Conservation (phyloP, 2,888 invertebrate genomes). For the Orthonevra nobilis region DNA sequence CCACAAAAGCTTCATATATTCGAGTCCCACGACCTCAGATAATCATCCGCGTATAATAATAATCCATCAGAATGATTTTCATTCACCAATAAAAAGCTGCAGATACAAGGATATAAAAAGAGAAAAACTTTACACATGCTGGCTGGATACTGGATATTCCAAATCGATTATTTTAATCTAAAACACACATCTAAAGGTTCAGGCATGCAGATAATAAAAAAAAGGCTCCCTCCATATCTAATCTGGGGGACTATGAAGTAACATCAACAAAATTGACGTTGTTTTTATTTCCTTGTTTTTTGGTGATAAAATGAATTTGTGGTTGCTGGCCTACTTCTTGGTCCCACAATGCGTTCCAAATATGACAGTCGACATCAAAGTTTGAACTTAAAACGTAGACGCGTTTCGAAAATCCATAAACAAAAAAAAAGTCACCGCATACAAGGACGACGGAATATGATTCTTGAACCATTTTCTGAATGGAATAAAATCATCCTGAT, state of each 20-base stretch:
- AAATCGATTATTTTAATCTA: slow-evolving; percentile 15
- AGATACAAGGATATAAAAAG: background rate
- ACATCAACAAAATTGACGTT: slow-evolving; percentile 13
- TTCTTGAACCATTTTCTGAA: background rate
- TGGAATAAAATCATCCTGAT: no score
- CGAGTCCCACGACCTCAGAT: no score
- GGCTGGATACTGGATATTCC: no score
- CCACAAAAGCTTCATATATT: no score
- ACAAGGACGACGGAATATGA: no score
- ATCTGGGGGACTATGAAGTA: background rate
- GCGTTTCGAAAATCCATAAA: no score
- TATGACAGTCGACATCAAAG: background rate
- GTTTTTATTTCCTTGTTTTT: slow-evolving; percentile 19
- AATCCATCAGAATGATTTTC: slow-evolving; percentile 1
- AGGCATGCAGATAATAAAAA: background rate
- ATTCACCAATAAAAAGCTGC: background rate
- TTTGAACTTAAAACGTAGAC: no score
- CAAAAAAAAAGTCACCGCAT: no score
- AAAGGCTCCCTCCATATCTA: background rate
- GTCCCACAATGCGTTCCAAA: background rate
- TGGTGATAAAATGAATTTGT: slow-evolving; percentile 9
- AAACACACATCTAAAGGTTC: background rate
- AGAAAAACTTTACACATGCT: background rate
- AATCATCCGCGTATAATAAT: no score
- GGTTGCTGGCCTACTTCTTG: no score